Base-by-base conservation (phyloP, 2,797 vertebrate species). In the Acanthiza pusilla region DNA sequence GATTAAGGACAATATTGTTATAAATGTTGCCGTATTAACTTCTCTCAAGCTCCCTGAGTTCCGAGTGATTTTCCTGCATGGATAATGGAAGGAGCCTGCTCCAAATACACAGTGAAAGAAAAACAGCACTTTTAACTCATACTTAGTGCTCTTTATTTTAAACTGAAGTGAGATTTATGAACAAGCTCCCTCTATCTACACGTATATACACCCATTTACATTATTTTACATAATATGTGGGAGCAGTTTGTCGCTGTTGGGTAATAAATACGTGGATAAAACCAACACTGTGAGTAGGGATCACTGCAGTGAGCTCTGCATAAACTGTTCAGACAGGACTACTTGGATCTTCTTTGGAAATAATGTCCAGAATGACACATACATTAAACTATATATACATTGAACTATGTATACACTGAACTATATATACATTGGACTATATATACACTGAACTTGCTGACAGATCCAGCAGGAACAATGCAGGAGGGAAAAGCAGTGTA, bases 161-260 rank as follows among this genome's bases (percentile, higher is more conserved):
- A 70, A 55, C 53, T 36, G 45, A 73, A 90, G 65, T 77, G 42
- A 86, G 51, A 93, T 93, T 80, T 93, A 93, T 92, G 83, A 86
- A 38, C 66, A 43, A 48, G 18, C 58, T 75, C 38, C 53, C 61
- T 63, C 75, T 21, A 14, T 29, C 67, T 68, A 71, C 77, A 53
- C 21, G 29, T 40, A 25, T 36, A 54, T 32, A 57, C 53, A 58
- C 1, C 50, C 38, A 86, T 51, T 71, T 60, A 32, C 15, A 12
- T 85, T 61, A 40, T 62, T 93, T 79, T 76, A 60, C 36, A 47
- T 77, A 90, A 86, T 57, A 66, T 27, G 77, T 57, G 50, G 70
- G 26, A 88, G 26, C 61, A 86, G 65, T 63, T 76, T 76, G 86
- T 71, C 77, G 63, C 43, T 32, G 5, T 9, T 77, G 21, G 32